Conservation (phyloP, 2,113 vertebrate species). For the Vulpes lagopus region DNA sequence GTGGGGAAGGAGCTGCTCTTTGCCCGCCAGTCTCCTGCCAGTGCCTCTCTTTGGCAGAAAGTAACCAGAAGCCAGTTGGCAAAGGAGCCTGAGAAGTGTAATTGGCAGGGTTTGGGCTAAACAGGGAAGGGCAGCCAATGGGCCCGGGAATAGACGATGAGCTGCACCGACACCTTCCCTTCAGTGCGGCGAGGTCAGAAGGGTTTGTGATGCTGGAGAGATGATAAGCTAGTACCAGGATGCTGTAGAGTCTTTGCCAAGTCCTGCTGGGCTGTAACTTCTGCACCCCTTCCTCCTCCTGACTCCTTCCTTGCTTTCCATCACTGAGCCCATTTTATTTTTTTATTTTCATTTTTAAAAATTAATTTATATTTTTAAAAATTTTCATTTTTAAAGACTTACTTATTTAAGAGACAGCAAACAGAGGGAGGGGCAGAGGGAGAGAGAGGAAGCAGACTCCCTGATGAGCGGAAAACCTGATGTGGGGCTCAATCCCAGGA, state of each 20-base stretch:
- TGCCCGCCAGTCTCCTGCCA: not conserved
- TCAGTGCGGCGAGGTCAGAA: not conserved
- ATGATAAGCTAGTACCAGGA: not conserved
- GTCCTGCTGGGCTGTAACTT: not conserved
- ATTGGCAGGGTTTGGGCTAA: not conserved
- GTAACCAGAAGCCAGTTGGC: not conserved
- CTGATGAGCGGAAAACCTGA: not conserved
- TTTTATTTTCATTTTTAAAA: not conserved
- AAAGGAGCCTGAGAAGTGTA: not conserved
- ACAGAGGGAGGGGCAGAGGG: not conserved
- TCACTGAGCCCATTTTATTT: not conserved
- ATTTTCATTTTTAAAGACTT: not conserved
- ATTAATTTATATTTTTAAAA: not conserved
- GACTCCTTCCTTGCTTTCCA: not conserved
- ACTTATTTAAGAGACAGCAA: not conserved
- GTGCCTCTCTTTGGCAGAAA: not conserved
- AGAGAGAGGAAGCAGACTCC: not conserved
- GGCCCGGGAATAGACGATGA: not conserved
- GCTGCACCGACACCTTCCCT: not conserved
- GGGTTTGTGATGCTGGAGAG: no score
- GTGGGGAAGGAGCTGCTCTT: no score
- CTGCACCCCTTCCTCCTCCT: not conserved
- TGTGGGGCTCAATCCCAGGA: not conserved
- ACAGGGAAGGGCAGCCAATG: not conserved
- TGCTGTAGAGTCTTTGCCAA: not conserved